Evolutionary conservation across 2,113 vertebrate genomes (phyloP), one percentile per base, ranked within the genome.

Genomic region (Lathamus discolor): DNA sequence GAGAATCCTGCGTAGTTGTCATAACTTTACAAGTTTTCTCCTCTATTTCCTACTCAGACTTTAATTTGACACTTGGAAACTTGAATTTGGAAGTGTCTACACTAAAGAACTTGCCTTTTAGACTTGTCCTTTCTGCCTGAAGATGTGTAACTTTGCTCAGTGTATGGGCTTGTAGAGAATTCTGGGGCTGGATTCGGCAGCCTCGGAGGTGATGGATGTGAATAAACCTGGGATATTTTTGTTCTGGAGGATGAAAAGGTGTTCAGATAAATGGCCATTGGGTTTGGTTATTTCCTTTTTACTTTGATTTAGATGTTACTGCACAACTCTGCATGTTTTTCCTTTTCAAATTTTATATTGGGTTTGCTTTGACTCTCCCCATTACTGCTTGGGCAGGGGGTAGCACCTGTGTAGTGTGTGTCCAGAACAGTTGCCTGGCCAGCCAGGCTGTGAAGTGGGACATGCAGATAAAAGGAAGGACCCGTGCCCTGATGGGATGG

Each of bases 141-240:
- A 68, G 24, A 25, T 35, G 9, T 0, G 0, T 63, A 2, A 23
- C 37, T 85, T 68, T 63, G 23, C 22, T 33, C 17, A 27, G 4
- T 15, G 5, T 17, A 5, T 46, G 35, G 22, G 10, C 9, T 85
- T 94, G 9, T 18, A 41, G 49, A 59, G 46, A 46, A 43, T 51
- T 54, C 15, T 39, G 28, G 15, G 31, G 8, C 28, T 84, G 43
- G 6, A 25, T 59, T 87, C 52, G 19, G 39, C 82, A 41, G 8
- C 43, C 20, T 78, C 14, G 12, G 25, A 49, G 43, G n/a, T 41
- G 41, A 41, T 44, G 46, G 25, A 5, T 55, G 31, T 59, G 10
- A 74, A 37, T 1, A 3, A 27, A 33, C 23, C 55, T 29, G 1
- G n/a, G n/a, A 16, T 80, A 5, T 37, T 73, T 75, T 76, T 91